Conservation (phyloP, 2,113 vertebrate genomes). For the Ochotona curzoniae region DNA sequence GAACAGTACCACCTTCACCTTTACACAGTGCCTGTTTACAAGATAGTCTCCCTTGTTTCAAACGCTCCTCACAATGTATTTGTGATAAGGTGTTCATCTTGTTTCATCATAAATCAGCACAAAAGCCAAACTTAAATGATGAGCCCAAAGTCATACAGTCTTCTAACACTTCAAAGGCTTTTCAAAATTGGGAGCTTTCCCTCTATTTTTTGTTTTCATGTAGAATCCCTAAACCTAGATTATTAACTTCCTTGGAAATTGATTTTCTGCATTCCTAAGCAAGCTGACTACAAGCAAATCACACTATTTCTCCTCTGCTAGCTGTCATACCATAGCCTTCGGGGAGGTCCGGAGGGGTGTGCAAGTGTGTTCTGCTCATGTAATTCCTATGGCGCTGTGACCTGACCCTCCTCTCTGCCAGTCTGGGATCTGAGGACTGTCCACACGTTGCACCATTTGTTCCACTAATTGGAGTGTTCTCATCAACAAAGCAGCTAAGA, state of each 20-base stretch:
- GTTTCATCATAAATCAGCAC: slow-evolving; percentile 38
- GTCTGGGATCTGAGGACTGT: slow-evolving; percentile 90
- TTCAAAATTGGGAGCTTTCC: slow-evolving; percentile 44
- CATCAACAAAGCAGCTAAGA: slow-evolving; percentile 96
- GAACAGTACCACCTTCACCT: background rate
- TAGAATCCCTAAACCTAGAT: slow-evolving; percentile 40
- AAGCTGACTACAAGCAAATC: slow-evolving; percentile 45
- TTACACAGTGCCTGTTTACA: background rate
- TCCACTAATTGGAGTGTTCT: slow-evolving; percentile 94
- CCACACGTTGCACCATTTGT: slow-evolving; percentile 94
- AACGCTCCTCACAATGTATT: background rate
- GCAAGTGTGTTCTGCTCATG: slow-evolving; percentile 98
- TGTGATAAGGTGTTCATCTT: slow-evolving; percentile 1
- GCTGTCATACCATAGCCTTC: slow-evolving; percentile 95
- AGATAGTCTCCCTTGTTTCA: slow-evolving; percentile 2
- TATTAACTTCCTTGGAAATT: slow-evolving; percentile 35
- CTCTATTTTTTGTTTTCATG: slow-evolving; percentile 58
- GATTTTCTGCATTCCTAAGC: slow-evolving; percentile 31
- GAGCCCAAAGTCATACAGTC: background rate
- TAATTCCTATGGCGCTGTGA: slow-evolving; percentile 97
- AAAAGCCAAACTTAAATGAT: slow-evolving; percentile 33
- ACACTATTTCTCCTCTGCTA: slow-evolving; percentile 23
- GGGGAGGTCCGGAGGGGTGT: slow-evolving; percentile 95
- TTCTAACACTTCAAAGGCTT: slow-evolving; percentile 36
- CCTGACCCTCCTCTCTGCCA: slow-evolving; percentile 93